phyloP scores from a whole-genome alignment of 2,797 vertebrate species.

The Urophycis tenuis region DNA sequence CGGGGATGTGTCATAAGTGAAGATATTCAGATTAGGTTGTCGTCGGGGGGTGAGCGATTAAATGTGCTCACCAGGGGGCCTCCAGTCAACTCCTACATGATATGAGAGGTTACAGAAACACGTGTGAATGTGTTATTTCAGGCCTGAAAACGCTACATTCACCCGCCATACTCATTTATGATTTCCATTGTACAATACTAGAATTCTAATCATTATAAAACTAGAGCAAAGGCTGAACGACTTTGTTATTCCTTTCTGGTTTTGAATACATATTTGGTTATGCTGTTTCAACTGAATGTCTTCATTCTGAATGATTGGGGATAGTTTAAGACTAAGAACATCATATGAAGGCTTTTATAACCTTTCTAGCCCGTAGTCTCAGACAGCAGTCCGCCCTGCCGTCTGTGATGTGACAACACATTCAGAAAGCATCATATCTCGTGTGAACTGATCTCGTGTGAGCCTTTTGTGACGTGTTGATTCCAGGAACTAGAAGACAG shows the following conservation, averaged over 20 bases:
- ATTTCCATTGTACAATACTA: not conserved
- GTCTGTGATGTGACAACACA: not conserved
- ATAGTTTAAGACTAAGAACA: not conserved
- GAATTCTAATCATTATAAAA: no score
- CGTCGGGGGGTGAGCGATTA: conserved; percentile 14
- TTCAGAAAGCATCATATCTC: not conserved
- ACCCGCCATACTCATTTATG: conserved; percentile 17
- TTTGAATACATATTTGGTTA: not conserved
- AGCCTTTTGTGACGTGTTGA: not conserved
- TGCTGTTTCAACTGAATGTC: not conserved
- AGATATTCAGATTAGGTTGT: conserved; percentile 34
- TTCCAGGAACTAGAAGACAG: not conserved
- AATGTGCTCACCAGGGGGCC: not conserved
- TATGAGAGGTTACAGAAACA: conserved; percentile 40
- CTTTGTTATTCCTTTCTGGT: not conserved
- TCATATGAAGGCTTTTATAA: not conserved
- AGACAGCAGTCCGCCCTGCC: not conserved
- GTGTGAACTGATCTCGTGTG: no score
- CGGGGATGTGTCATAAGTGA: no score
- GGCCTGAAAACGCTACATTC: conserved; percentile 31
- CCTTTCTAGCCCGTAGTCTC: not conserved
- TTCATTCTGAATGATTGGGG: not conserved
- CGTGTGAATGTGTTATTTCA: conserved; percentile 18
- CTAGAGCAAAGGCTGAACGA: no score
- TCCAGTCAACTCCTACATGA: conserved; percentile 14